Percentiles rank a stretch among this genome's conserved stretches.
These are phyloP conservation scores for Hypolimnas misippus DNA, from an alignment of 2,888 invertebrate genomes.

Conservation along the genomic window DNA sequence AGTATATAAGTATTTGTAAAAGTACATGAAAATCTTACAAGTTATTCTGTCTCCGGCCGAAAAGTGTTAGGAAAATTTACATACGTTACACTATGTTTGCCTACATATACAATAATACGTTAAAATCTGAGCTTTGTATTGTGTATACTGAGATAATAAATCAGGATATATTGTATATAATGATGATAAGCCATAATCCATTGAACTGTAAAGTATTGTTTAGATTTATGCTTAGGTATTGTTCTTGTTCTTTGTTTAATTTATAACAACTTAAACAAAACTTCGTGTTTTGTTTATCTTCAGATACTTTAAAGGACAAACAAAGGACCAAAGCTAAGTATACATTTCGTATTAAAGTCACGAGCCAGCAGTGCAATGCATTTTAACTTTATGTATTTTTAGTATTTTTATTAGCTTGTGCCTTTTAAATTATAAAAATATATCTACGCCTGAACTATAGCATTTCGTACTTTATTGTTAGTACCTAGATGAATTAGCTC, in stretches of 20 bases:
- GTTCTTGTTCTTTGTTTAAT: neutral
- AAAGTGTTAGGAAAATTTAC: no score
- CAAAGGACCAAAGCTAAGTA: conserved; percentile 10
- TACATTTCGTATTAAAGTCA: conserved; percentile 14
- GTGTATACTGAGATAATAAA: neutral
- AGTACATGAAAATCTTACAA: no score
- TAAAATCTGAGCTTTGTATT: no score
- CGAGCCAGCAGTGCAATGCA: conserved; percentile 18
- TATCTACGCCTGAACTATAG: neutral
- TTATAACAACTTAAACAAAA: neutral
- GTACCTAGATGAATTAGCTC: no score
- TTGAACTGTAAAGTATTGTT: no score
- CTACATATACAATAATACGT: no score
- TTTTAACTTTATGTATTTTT: conserved; percentile 12
- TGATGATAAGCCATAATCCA: no score
- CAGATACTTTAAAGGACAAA: conserved; percentile 10
- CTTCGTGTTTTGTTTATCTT: conserved; percentile 9
- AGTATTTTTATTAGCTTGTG: conserved; percentile 9
- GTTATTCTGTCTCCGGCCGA: no score
- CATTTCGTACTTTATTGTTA: no score
- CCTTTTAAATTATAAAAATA: neutral
- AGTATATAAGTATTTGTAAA: no score
- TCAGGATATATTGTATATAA: neutral
- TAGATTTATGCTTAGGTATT: neutral
- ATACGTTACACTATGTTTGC: no score